Conservation (phyloP, 2,113 vertebrate genomes). For the Aythya baeri region DNA sequence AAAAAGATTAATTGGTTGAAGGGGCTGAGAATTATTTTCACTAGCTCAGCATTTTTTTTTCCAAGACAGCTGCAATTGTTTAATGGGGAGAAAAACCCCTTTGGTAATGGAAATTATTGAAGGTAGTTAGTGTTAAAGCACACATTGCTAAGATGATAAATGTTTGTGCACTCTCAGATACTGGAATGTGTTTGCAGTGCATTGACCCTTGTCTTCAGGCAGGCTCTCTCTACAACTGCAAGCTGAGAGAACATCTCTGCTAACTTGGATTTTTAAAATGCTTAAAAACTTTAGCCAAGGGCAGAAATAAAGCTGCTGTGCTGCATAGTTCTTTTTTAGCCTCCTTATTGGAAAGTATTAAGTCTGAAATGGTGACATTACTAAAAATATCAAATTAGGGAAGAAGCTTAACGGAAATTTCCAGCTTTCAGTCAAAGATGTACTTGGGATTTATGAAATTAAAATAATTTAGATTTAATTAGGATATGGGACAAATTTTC, state of each 20-base stretch:
- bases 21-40: not conserved
- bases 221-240: not conserved
- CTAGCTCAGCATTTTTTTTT: conserved; percentile 9
- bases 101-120: conserved; percentile 30
- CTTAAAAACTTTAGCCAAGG: conserved; percentile 12
- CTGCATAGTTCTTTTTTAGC: not conserved
- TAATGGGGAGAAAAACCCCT: conserved; percentile 39
- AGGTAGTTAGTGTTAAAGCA: conserved; percentile 26
- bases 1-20: not conserved
- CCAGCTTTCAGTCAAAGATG: not conserved
- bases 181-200: not conserved
- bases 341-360: not conserved
- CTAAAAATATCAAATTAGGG: not conserved
- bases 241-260: not conserved
- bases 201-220: conserved; percentile 28
- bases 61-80: not conserved
- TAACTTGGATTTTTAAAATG: not conserved
- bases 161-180: not conserved
- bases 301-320: conserved; percentile 30
- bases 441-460: not conserved
- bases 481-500: not conserved
- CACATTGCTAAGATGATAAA: conserved; percentile 22
- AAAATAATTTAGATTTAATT: not conserved
- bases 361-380: not conserved
- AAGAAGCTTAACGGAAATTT: not conserved